Evolutionary conservation across 2,888 invertebrate species (phyloP).

Genomic region (Phengaris alcon): DNA sequence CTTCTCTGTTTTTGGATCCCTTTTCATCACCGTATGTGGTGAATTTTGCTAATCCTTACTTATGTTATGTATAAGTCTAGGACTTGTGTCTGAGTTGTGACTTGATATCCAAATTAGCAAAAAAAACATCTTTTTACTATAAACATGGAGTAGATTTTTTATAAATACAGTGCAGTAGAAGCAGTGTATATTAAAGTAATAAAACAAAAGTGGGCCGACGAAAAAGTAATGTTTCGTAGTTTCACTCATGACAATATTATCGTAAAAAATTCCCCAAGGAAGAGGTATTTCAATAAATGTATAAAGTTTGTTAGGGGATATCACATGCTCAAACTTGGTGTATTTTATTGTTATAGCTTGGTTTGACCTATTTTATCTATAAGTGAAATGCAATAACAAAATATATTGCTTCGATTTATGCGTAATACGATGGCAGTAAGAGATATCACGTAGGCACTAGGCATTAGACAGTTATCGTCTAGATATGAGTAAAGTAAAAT

Average conservation of each 20-base stretch:
- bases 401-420: slow-evolving; percentile 14
- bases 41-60: too few relatives aligned
- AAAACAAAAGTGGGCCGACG: slow-evolving; percentile 2
- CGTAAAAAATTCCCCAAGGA: slow-evolving; percentile 3
- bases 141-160: not conserved
- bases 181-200: not conserved
- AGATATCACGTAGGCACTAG: not conserved
- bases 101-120: too few relatives aligned
- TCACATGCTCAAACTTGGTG: not conserved
- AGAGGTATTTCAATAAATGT: slow-evolving; percentile 25
- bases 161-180: not conserved
- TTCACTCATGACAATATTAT: slow-evolving; percentile 17
- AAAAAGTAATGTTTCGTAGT: slow-evolving; percentile 2
- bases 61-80: not conserved
- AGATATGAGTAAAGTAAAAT: not conserved
- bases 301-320: slow-evolving; percentile 18
- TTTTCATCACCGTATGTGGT: not conserved
- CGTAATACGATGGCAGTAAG: not conserved
- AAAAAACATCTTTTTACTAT: too few relatives aligned
- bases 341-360: slow-evolving; percentile 17
- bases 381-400: slow-evolving; percentile 11
- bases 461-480: not conserved
- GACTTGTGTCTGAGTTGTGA: not conserved
- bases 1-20: too few relatives aligned
- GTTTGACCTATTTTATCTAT: slow-evolving; percentile 21